These are phyloP conservation scores for Buceros bicornis DNA, from an alignment of 2,797 vertebrate genomes.

Conservation along the genomic window DNA sequence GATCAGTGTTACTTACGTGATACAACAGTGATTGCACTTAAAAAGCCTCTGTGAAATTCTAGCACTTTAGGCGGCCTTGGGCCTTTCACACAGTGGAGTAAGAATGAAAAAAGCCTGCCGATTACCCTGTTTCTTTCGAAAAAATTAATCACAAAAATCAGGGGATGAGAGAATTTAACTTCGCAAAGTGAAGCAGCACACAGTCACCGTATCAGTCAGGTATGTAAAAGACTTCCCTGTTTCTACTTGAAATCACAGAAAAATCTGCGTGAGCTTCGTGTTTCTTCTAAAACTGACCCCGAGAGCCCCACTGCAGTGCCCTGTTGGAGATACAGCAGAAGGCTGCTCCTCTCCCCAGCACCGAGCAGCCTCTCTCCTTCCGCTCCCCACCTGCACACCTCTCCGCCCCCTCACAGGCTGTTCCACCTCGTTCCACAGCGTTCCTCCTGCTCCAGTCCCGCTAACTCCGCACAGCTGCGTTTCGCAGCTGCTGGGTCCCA, in stretches of 20 bases:
- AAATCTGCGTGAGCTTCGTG: background rate
- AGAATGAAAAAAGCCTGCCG: background rate
- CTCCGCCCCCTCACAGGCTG: background rate
- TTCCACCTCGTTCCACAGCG: background rate
- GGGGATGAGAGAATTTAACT: background rate
- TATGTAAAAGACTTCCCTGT: background rate
- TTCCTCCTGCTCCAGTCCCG: background rate
- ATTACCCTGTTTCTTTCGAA: background rate
- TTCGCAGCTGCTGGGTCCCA: background rate
- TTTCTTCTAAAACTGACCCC: too few relatives aligned
- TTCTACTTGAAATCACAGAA: background rate
- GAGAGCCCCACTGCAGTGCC: background rate
- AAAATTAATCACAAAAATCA: background rate
- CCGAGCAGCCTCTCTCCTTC: background rate
- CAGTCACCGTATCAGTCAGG: background rate
- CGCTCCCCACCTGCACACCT: background rate
- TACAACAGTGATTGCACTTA: background rate
- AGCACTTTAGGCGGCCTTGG: background rate
- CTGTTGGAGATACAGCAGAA: background rate
- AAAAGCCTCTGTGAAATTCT: background rate
- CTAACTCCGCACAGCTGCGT: background rate
- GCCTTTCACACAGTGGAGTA: background rate
- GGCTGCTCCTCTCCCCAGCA: background rate
- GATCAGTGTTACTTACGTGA: background rate
- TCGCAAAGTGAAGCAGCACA: background rate